These are phyloP conservation scores for Hirtodrosophila cameraria DNA, from an alignment of 2,888 invertebrate genomes.

Conservation along the genomic window DNA sequence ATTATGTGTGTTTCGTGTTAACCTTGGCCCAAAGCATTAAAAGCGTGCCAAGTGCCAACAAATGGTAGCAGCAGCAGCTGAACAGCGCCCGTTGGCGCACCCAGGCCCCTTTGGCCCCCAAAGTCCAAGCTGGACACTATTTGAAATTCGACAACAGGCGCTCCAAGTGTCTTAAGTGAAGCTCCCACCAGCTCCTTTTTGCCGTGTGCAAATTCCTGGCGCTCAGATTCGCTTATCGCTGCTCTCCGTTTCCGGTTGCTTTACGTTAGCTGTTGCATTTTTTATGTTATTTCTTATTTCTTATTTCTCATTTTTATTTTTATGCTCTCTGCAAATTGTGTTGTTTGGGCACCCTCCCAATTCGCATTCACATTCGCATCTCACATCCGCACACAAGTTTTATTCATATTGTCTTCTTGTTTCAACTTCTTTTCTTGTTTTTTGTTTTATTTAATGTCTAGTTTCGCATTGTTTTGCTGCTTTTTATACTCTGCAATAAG, in stretches of 20 bases:
- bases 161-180: slow-evolving; percentile 32
- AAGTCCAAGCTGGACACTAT: slow-evolving; percentile 47
- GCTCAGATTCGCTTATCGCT: slow-evolving; percentile 34
- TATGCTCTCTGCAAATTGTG: slow-evolving; percentile 56
- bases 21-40: slow-evolving; percentile 73
- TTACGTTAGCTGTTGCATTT: slow-evolving; percentile 72
- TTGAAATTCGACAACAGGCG: slow-evolving; percentile 67
- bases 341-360: slow-evolving; percentile 15
- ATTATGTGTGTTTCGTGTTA: slow-evolving; percentile 58
- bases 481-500: slow-evolving; percentile 30
- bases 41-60: slow-evolving; percentile 72
- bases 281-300: slow-evolving; percentile 73
- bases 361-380: slow-evolving; percentile 22
- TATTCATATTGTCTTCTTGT: slow-evolving; percentile 61
- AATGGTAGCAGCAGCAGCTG: slow-evolving; percentile 23
- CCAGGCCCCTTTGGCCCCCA: background rate
- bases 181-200: slow-evolving; percentile 7
- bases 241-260: slow-evolving; percentile 60
- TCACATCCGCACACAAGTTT: slow-evolving; percentile 42
- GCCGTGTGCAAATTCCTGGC: slow-evolving; percentile 42
- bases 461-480: slow-evolving; percentile 41
- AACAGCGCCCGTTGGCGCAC: too few relatives aligned
- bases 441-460: slow-evolving; percentile 47
- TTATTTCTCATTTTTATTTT: slow-evolving; percentile 61
- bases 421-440: slow-evolving; percentile 20